Conservation (phyloP, 53 echinoderm and acorn worm genomes). For the Paracentrotus lividus region DNA sequence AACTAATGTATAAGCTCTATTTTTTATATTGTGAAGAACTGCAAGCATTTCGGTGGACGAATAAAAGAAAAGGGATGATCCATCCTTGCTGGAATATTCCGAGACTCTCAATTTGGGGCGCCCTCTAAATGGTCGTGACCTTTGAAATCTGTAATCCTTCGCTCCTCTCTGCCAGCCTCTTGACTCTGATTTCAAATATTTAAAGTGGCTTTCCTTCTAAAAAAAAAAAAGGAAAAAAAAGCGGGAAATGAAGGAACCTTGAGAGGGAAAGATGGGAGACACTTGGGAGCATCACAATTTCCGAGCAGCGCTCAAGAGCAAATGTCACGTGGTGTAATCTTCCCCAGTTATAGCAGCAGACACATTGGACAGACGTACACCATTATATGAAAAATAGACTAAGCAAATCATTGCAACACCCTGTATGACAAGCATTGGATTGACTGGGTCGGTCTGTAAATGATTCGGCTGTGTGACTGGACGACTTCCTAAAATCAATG, state of each 20-base stretch:
- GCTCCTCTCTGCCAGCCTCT: background rate
- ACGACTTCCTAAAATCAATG: background rate
- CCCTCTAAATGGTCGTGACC: conserved; percentile 3
- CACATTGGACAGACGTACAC: too few relatives aligned
- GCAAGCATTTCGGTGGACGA: too few relatives aligned
- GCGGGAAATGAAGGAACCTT: conserved; percentile 14
- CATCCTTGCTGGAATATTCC: background rate
- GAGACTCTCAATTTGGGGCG: background rate
- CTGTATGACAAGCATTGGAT: too few relatives aligned
- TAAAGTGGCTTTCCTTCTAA: background rate
- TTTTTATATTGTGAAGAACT: too few relatives aligned
- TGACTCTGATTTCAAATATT: conserved; percentile 51
- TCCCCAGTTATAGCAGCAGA: conserved; percentile 12
- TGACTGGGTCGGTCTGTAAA: too few relatives aligned
- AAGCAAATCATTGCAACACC: too few relatives aligned
- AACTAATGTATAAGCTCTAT: too few relatives aligned
- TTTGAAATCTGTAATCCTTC: background rate
- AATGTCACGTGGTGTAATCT: conserved; percentile 14
- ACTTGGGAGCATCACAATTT: conserved; percentile 42
- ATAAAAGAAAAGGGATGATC: too few relatives aligned
- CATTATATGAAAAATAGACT: too few relatives aligned
- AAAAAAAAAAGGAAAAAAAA: background rate
- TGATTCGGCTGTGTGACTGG: too few relatives aligned
- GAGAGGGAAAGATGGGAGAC: background rate
- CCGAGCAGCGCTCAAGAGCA: conserved; percentile 15